phyloP scores from a whole-genome alignment of 2,797 vertebrate species.

The Chloroceryle inda region DNA sequence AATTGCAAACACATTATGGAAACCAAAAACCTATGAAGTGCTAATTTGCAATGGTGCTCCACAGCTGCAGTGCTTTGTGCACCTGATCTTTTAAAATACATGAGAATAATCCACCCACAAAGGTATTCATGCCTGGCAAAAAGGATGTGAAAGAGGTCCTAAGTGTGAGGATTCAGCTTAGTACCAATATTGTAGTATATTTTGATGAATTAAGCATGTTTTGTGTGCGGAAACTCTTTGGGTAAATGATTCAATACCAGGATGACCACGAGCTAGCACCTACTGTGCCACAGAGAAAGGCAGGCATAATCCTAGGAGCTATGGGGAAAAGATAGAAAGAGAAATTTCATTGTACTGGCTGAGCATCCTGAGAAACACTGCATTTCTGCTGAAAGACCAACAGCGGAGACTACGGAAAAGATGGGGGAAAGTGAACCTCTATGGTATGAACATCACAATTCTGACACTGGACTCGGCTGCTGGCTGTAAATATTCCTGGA shows the following conservation, averaged over 20 bases:
- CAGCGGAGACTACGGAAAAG: background rate
- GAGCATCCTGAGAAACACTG: background rate
- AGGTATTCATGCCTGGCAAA: background rate
- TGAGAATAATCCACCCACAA: background rate
- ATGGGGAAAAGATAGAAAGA: background rate
- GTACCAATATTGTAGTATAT: accelerated
- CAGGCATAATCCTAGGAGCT: background rate
- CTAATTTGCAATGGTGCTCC: background rate
- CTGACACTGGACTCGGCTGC: accelerated
- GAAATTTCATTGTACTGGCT: background rate
- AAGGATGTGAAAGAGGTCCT: background rate
- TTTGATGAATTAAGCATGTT: background rate
- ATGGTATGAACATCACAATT: accelerated
- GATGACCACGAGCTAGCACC: background rate
- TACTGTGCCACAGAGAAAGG: background rate
- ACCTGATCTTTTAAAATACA: background rate
- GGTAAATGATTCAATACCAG: background rate
- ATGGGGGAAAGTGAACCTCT: background rate
- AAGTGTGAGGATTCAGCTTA: background rate
- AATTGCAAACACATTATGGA: background rate
- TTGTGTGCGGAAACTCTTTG: background rate
- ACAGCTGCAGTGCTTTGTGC: background rate
- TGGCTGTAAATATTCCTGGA: background rate
- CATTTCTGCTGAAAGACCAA: background rate
- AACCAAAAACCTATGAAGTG: background rate